Percentiles rank a stretch among this genome's conserved stretches.
phyloP scores from a whole-genome alignment of 35 echinoderm and acorn worm species.

The Chiridota heheva region DNA sequence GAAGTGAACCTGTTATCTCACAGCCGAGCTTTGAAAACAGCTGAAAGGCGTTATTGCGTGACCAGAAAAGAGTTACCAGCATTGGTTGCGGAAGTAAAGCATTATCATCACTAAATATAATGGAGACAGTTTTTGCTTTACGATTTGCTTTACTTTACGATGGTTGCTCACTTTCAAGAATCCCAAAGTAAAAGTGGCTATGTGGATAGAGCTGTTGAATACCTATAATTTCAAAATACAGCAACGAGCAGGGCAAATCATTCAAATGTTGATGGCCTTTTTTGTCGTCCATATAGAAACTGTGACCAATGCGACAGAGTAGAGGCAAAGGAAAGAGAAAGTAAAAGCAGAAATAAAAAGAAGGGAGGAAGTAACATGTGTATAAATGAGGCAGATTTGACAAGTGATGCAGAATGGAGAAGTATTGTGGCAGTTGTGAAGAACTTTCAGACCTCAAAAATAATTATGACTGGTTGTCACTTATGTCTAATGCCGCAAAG shows the following conservation, averaged over 20 bases:
- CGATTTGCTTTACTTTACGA: conserved; percentile 4
- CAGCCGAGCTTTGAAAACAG: not conserved
- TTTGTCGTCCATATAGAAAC: conserved; percentile 18
- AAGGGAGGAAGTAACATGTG: not conserved
- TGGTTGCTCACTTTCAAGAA: conserved; percentile 55
- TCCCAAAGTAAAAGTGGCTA: conserved; percentile 28
- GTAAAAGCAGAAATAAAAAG: not conserved
- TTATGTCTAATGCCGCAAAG: not conserved
- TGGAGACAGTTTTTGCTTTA: not conserved
- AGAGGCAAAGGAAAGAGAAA: not conserved
- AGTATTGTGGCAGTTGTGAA: not conserved
- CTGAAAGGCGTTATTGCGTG: conserved; percentile 43
- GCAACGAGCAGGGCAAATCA: conserved; percentile 31
- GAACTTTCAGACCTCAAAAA: not conserved
- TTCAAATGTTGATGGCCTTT: conserved; percentile 57
- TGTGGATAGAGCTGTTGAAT: conserved; percentile 24
- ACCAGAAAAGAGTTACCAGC: conserved; percentile 37
- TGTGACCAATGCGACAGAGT: conserved; percentile 11
- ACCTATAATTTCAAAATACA: conserved; percentile 27
- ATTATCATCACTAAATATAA: conserved; percentile 44
- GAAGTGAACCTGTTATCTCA: conserved; percentile 23
- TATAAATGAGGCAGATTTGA: too few species aligned
- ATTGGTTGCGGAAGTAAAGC: conserved; percentile 20
- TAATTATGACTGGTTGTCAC: not conserved
- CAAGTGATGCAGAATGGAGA: not conserved